These are phyloP conservation scores for Phrynosoma blainvillii DNA, from an alignment of 2,113 vertebrate species.

Conservation along the genomic window DNA sequence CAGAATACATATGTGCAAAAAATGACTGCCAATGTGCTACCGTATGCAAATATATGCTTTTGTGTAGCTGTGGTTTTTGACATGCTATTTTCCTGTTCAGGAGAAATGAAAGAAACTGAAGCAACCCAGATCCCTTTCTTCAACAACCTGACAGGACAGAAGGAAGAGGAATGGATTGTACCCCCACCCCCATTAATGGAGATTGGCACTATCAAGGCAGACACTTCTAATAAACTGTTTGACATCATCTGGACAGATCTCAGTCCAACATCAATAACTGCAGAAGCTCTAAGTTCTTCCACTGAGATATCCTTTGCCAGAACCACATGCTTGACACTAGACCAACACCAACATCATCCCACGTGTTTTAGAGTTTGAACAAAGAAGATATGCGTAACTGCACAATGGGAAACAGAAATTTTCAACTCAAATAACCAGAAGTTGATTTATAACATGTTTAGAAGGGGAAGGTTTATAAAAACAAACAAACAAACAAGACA, in stretches of 20 bases:
- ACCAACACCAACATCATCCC: too few relatives aligned
- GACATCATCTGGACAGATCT: background rate
- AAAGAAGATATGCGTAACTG: background rate
- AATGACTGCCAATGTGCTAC: background rate
- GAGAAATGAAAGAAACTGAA: background rate
- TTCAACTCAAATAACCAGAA: background rate
- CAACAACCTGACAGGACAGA: background rate
- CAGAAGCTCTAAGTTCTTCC: background rate
- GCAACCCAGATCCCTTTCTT: background rate
- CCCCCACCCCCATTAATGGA: too few relatives aligned
- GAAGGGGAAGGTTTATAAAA: background rate
- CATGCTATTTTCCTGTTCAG: background rate
- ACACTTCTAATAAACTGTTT: background rate
- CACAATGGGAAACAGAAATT: too few relatives aligned
- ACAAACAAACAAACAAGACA: background rate
- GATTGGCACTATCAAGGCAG: background rate
- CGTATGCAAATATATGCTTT: background rate
- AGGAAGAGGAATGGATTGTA: background rate
- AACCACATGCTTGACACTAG: background rate
- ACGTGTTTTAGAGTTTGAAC: background rate
- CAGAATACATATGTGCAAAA: background rate
- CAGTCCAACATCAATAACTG: background rate
- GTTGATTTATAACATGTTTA: background rate
- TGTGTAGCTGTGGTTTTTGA: background rate
- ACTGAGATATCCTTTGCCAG: background rate